These are phyloP conservation scores for Garra rufa DNA, from an alignment of 2,113 vertebrate genomes.

Conservation along the genomic window DNA sequence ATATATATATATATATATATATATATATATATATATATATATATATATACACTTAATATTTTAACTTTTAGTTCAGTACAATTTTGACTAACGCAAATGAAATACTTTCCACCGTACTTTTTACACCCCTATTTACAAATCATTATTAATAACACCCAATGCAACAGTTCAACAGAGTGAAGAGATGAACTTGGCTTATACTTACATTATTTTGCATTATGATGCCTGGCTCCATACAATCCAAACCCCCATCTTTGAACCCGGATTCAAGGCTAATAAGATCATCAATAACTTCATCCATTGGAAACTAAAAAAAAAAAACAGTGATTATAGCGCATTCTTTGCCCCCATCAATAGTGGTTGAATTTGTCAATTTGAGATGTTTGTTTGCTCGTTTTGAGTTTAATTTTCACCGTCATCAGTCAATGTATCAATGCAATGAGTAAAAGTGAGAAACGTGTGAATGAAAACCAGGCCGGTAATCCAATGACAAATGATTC, in stretches of 20 bases:
- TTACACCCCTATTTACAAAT: not conserved
- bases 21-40: no score
- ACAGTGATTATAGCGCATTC: slow-evolving; percentile 64
- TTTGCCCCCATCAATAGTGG: not conserved
- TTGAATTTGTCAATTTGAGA: slow-evolving; percentile 1
- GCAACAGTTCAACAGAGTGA: not conserved
- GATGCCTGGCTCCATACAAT: slow-evolving; percentile 84
- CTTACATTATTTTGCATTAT: slow-evolving; percentile 93
- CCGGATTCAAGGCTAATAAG: slow-evolving; percentile 89
- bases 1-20: no score
- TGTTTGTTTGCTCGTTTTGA: slow-evolving; percentile 4
- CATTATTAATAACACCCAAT: not conserved
- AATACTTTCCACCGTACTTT: not conserved
- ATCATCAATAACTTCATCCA: slow-evolving; percentile 94
- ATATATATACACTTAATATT: not conserved
- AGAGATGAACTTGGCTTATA: slow-evolving; percentile 63
- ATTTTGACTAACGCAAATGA: no score
- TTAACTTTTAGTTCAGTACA: not conserved
- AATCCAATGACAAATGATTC: slow-evolving; percentile 64
- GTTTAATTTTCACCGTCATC: slow-evolving; percentile 18
- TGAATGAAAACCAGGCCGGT: slow-evolving; percentile 47
- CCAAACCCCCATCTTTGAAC: slow-evolving; percentile 89
- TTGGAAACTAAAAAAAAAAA: slow-evolving; percentile 83
- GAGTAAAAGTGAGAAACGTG: slow-evolving; percentile 38
- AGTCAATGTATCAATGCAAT: slow-evolving; percentile 63